A percentile compares a stretch with the other conserved stretches of the same genome.
Conservation (phyloP, 2,113 vertebrate species). For the Numida meleagris region DNA sequence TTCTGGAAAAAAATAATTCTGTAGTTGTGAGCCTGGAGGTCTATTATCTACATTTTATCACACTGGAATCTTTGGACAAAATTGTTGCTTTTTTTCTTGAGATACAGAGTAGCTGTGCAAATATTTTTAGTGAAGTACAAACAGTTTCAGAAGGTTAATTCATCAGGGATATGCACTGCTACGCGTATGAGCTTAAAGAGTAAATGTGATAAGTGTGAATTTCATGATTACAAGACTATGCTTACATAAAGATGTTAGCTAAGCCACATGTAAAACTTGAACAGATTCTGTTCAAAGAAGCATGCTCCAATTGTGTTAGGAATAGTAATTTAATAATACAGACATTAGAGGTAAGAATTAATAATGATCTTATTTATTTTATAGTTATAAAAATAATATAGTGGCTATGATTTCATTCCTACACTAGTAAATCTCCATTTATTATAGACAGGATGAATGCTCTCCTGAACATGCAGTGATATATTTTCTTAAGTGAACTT, state of each 20-base stretch:
- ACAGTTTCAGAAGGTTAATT: neutral
- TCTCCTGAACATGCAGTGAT: neutral
- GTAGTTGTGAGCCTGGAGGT: neutral
- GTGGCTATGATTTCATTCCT: neutral
- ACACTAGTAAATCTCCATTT: rapidly evolving
- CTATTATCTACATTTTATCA: conserved; percentile 17
- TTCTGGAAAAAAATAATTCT: neutral
- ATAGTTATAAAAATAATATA: neutral
- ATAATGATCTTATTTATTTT: neutral
- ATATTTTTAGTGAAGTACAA: neutral
- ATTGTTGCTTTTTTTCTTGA: neutral
- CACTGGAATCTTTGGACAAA: neutral
- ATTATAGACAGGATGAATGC: neutral
- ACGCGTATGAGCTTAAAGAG: neutral
- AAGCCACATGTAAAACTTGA: neutral
- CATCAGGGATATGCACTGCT: neutral
- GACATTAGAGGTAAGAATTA: neutral
- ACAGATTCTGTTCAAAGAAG: neutral
- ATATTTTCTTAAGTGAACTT: neutral
- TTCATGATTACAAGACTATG: neutral
- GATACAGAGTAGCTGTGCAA: neutral
- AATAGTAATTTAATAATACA: neutral
- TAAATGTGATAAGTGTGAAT: neutral
- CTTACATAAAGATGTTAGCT: neutral
- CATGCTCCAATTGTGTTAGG: neutral